Evolutionary conservation across 2,797 vertebrate genomes (phyloP).

Genomic region (Squalus acanthias): DNA sequence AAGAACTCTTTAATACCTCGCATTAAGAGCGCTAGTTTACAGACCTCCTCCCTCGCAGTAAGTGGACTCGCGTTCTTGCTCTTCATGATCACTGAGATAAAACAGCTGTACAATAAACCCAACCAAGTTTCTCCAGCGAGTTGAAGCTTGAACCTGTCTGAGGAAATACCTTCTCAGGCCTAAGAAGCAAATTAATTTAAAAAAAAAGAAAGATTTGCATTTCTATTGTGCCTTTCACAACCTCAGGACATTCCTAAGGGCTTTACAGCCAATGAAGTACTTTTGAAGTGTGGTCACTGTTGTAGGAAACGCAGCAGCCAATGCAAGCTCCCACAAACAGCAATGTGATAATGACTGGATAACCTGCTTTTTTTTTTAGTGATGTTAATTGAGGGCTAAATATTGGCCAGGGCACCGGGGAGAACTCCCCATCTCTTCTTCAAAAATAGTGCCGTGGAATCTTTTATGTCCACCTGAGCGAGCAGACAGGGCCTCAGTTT

Average conservation of each 20-base stretch:
- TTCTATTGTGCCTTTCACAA: neutral
- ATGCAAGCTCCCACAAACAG: neutral
- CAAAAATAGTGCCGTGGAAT: neutral
- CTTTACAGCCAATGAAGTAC: neutral
- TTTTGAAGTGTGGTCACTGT: neutral
- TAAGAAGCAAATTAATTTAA: neutral
- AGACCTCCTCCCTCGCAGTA: constrained; percentile 95
- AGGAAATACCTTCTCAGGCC: too few species aligned
- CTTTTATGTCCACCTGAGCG: neutral
- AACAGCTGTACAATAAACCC: neutral
- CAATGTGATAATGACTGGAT: neutral
- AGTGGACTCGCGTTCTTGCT: constrained; percentile 56
- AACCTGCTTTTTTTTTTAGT: neutral
- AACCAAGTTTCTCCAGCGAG: neutral
- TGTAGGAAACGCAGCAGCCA: neutral
- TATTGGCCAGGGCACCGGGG: neutral
- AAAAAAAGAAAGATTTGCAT: neutral
- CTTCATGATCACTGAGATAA: neutral
- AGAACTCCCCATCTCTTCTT: neutral
- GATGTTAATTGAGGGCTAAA: neutral
- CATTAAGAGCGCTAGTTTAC: constrained; percentile 89
- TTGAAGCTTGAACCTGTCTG: neutral
- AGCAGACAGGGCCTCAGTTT: neutral
- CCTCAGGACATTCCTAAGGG: neutral
- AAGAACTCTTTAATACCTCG: constrained; percentile 97